A percentile compares a stretch with the other conserved stretches of the same genome.
Conservation (phyloP, 2,113 vertebrate genomes). For the Chlorodrepanis virens region DNA sequence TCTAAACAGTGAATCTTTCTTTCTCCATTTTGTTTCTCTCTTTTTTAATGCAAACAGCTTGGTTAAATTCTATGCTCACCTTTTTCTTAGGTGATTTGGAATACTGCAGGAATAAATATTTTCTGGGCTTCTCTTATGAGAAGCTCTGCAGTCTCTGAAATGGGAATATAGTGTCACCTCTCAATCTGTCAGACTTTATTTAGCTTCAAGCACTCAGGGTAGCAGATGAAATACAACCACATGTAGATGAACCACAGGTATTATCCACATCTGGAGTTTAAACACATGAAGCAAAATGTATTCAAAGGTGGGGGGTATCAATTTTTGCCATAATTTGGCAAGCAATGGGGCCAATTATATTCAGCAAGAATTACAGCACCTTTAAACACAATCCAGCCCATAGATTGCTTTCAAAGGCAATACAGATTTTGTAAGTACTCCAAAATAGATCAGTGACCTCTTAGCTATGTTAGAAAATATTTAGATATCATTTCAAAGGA, state of each 20-base stretch:
- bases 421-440: not conserved
- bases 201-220: not conserved
- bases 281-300: not conserved
- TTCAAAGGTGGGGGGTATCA: not conserved
- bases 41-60: not conserved
- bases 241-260: not conserved
- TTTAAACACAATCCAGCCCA: not conserved
- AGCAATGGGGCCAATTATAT: not conserved
- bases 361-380: not conserved
- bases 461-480: slow-evolving; percentile 37
- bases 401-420: not conserved
- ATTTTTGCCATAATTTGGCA: not conserved
- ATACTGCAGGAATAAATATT: not conserved
- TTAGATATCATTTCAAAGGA: slow-evolving; percentile 24
- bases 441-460: not conserved
- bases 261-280: not conserved
- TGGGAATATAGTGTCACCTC: not conserved
- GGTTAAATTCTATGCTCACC: not conserved
- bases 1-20: not conserved
- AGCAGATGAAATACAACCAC: not conserved
- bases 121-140: not conserved
- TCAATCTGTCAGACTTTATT: not conserved
- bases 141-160: not conserved
- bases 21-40: not conserved
- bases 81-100: not conserved